Evolutionary conservation across 2,888 invertebrate genomes (phyloP), one percentile per base, ranked within the genome.

Genomic region (Orthosia incerta): DNA sequence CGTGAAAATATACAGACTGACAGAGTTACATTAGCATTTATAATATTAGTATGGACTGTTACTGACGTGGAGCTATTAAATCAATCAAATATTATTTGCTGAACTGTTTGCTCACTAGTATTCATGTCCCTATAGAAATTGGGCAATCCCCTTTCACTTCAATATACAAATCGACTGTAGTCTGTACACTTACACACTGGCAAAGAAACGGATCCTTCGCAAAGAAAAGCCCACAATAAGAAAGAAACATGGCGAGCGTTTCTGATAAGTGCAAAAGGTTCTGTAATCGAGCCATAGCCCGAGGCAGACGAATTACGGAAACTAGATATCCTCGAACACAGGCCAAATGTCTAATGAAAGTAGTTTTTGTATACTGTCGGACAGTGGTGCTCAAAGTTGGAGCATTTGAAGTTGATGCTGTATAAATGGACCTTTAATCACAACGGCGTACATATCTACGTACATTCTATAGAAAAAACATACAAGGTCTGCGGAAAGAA

Each of bases 251-350:
- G 65, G 48, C 20, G 63, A 59, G 57, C 50, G 72, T 69, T 68
- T 71, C 72, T 48, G 74, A 74, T 78, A 76, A 80, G 75, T 76
- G 74, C 60, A 59, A 78, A 66, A 79, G 74, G 71, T 81, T 68
- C 71, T 73, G 85, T 76, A 78, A 86, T 81, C 85, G 84, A 79
- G 76, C 74, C 76, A 50, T 66, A 20, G 85, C 86, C 71, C 56
- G 71, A 72, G 76, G 76, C 79, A 75, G 74, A 80, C 82, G 84
- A 83, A 86, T 86, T 83, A 87, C 84, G 68, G 86, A 67, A 86
- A 86, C 84, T 74, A 75, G 86, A 86, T 86, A 83, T 70, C 63
- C 72, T 71, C 77, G 77, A 73, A 74, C 61, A 74, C 64, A 65
- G 55, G 64, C 68, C 72, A 71, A 76, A 83, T 75, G 75, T 79